Conservation (phyloP, 2,888 invertebrate species). For the Nipponacmea schrenckii region DNA sequence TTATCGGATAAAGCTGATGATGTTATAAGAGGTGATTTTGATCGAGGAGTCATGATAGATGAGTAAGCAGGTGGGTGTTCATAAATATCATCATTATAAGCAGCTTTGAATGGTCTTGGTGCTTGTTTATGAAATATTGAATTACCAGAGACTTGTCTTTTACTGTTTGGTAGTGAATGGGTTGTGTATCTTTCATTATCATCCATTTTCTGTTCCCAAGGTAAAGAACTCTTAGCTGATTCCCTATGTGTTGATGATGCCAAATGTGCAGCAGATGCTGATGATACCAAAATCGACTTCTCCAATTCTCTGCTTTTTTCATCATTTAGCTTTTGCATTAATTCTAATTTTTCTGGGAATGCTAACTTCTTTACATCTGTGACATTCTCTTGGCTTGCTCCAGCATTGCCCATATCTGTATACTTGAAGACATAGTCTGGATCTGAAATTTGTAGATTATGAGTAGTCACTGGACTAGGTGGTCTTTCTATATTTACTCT, state of each 20-base stretch:
- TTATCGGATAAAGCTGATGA: not conserved
- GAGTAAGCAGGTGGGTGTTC: constrained; percentile 2
- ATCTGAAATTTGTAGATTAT: not conserved
- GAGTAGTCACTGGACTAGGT: not conserved
- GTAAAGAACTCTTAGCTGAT: not conserved
- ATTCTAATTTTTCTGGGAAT: not conserved
- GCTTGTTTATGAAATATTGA: not conserved
- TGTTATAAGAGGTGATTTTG: not conserved
- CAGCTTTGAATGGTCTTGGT: not conserved
- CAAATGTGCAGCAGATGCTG: not conserved
- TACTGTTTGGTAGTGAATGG: not conserved
- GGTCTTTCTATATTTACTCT: not conserved
- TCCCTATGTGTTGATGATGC: not conserved
- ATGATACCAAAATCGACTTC: not conserved
- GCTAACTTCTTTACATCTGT: not conserved
- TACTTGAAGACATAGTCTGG: not conserved
- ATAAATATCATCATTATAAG: not conserved
- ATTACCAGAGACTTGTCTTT: not conserved
- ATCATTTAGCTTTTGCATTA: constrained; percentile 1
- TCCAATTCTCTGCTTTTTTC: not conserved
- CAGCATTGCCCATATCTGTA: not conserved
- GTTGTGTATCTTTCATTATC: not conserved
- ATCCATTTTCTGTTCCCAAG: not conserved
- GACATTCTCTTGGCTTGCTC: too few relatives aligned
- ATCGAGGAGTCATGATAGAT: not conserved